These are phyloP conservation scores for Aradus depressus DNA, from an alignment of 2,888 invertebrate genomes.

Conservation along the genomic window DNA sequence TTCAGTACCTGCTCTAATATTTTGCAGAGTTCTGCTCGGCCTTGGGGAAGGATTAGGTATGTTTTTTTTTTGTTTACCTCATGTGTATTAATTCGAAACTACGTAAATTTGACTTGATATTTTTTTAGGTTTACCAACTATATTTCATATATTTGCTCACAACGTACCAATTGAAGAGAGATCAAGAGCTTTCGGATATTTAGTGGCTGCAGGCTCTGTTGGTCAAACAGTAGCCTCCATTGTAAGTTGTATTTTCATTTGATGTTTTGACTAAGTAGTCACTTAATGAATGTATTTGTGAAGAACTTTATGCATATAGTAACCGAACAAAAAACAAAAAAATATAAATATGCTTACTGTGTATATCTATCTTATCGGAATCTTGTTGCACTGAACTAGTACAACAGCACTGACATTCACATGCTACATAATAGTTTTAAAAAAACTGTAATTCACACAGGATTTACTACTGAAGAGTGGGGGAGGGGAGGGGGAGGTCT, in stretches of 20 bases:
- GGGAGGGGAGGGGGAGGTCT: no score
- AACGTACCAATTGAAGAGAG: conserved; percentile 59
- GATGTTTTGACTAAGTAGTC: conserved; percentile 22
- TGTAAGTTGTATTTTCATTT: conserved; percentile 38
- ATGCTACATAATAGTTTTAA: no score
- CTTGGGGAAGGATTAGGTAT: conserved; percentile 62
- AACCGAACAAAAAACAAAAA: no score
- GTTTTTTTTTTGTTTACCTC: conserved; percentile 11
- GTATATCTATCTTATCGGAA: no score
- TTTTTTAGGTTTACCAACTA: conserved; percentile 53
- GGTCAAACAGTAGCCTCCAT: conserved; percentile 63
- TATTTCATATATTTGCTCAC: conserved; percentile 63
- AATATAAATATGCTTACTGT: no score
- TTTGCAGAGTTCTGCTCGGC: conserved; percentile 54
- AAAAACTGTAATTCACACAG: no score
- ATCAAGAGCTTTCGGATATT: conserved; percentile 59
- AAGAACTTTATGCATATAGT: no score
- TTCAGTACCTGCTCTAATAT: conserved; percentile 50
- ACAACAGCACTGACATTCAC: no score
- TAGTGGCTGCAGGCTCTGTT: conserved; percentile 59
- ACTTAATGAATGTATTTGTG: no score
- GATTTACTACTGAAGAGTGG: no score
- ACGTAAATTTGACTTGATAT: background rate
- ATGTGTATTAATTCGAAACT: background rate
- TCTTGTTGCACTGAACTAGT: no score